Percentiles rank a stretch among this genome's conserved stretches.
phyloP scores from a whole-genome alignment of 2,113 vertebrate genomes.

The Pseudopodoces humilis region DNA sequence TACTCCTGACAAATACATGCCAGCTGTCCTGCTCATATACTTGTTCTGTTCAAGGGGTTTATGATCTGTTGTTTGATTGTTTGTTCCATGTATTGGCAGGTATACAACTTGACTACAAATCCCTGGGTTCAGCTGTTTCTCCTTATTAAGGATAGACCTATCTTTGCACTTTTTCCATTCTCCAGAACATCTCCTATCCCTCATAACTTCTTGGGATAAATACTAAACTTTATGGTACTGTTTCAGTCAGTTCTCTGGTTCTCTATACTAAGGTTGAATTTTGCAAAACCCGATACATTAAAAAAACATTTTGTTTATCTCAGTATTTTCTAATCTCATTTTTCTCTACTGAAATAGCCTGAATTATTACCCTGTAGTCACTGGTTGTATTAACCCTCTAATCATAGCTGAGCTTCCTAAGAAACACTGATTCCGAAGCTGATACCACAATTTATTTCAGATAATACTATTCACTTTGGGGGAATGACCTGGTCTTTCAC shows the following conservation, averaged over 20 bases:
- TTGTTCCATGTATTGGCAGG: not conserved
- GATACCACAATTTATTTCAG: not conserved
- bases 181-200: not conserved
- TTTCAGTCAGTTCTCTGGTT: not conserved
- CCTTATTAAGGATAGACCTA: not conserved
- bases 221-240: not conserved
- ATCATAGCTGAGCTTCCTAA: not conserved
- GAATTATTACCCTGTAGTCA: not conserved
- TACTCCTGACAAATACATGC: not conserved
- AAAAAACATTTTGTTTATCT: not conserved
- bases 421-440: not conserved
- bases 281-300: accelerated
- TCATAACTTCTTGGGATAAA: not conserved
- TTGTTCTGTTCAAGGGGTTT: not conserved
- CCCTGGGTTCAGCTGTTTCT: not conserved
- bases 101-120: conserved; percentile 1
- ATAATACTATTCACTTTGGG: not conserved
- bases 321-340: not conserved
- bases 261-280: not conserved
- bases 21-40: not conserved
- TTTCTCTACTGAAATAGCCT: not conserved
- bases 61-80: not conserved
- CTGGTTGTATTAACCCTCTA: not conserved
- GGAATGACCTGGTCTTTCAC: not conserved
- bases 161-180: not conserved